Evolutionary conservation across 2,888 invertebrate genomes (phyloP).

Genomic region (Dorcus parallelipipedus): DNA sequence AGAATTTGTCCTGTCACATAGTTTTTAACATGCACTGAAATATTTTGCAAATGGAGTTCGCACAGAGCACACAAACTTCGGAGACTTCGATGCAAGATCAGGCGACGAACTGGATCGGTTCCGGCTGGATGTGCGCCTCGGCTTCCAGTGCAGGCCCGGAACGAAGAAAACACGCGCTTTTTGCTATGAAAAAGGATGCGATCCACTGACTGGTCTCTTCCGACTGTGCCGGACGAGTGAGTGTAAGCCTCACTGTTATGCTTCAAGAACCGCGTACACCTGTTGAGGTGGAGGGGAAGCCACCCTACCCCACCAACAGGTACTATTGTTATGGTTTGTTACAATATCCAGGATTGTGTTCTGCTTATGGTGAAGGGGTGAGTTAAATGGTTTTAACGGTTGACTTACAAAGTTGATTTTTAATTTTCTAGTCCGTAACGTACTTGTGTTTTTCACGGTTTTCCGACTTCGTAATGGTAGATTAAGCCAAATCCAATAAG

Average conservation of each 20-base stretch:
- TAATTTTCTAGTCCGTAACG: conserved; percentile 8
- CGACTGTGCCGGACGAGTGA: conserved; percentile 52
- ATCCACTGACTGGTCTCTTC: conserved; percentile 42
- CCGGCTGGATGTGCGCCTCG: conserved; percentile 4
- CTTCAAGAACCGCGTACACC: conserved; percentile 51
- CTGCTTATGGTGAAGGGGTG: conserved; percentile 14
- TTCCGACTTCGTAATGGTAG: conserved; percentile 12
- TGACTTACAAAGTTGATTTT: conserved; percentile 17
- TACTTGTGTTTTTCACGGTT: neutral
- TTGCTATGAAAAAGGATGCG: conserved; percentile 30
- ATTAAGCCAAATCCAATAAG: too few species aligned
- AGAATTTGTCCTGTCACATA: neutral
- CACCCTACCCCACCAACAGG: conserved; percentile 43
- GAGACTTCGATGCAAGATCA: conserved; percentile 27
- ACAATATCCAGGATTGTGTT: conserved; percentile 20
- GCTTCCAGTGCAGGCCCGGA: neutral
- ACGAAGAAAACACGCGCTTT: conserved; percentile 28
- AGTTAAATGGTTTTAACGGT: conserved; percentile 19
- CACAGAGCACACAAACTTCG: conserved; percentile 12
- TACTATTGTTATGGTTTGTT: conserved; percentile 41
- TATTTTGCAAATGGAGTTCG: neutral
- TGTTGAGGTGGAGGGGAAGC: conserved; percentile 45
- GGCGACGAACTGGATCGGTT: conserved; percentile 22
- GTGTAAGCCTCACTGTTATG: conserved; percentile 49
- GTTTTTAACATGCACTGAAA: conserved; percentile 3